Base-by-base conservation (phyloP, 1,140 invertebrate genomes). In the Drosophila willistoni region DNA sequence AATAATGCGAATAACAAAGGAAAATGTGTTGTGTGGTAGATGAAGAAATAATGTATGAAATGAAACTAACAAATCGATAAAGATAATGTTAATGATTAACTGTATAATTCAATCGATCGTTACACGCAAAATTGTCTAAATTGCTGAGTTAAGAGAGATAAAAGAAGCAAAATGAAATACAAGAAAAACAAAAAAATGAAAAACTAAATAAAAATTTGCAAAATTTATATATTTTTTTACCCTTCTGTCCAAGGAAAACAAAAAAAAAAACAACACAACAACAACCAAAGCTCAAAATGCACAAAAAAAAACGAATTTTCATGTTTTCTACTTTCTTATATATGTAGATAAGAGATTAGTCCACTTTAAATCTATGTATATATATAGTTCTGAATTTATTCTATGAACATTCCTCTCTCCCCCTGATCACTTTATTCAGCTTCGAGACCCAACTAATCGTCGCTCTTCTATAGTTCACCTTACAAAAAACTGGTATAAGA, bases 211-310 rank as follows among this genome's bases (percentile, higher is more conserved):
- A 19, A 22, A 51, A 22, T 51, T 51, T 51, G 14, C 44, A 51
- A 51, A 51, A 51, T 51, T 51, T 51, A 12, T 47, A 47, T 51
- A 51, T 51, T 51, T 51, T 51, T 51, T 51, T 51, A 51, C 44
- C 44, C 44, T 51, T 3, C 17, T 47, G 44, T 47, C 14, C 44
- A 22, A 51, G 12, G 10, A 51, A 25, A 25, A 25, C 22, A 12
- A 10, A 51, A 79, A 83, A 59, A 51, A 4, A 41, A 83, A 10
- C 6, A 13, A 22, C 14, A 51, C 10, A 22, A 19, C 9, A 22
- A 79, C 79, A 59, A 51, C 10, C 34, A 83, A 75, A 75, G 80
- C 80, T 83, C 80, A 83, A 82, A 79, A 73, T 42, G 44, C 44
- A 51, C 44, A 51, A 51, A 51, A 51, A 51, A 22, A 29, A 29